Base-by-base conservation (phyloP, 2,888 invertebrate genomes). In the Orchesella flavescens region DNA sequence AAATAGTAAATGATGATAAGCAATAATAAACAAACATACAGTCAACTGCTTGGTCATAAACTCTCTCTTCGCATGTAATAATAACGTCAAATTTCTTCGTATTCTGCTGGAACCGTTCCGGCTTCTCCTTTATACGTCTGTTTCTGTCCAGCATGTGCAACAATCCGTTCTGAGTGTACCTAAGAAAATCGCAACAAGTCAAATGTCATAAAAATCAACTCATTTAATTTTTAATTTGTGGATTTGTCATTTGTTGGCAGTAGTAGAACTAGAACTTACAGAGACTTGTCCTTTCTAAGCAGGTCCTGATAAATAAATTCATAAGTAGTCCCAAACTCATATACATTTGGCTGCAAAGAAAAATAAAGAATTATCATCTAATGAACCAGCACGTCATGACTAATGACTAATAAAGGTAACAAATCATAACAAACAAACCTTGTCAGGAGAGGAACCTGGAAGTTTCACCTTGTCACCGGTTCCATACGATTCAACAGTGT, bases 81-180 rank as follows among this genome's bases (percentile, higher is more conserved):
- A 99, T 93, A 76, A 99, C 94, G 91, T 99, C 98, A 91, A 99
- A 99, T 89, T 94, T 94, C 86, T 98, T 97, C 86, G 92, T 92
- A 86, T 94, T 94, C 12, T 93, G 92, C 91, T 99, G 99, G 91
- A 99, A 99, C 88, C 95, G 93, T 91, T 99, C 98, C 1, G 99
- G 99, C 84, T 93, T 93, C 44, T 94, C 93, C 91, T 99, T 99
- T 87, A 99, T 97, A 89, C 99, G 93, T 86, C 97, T 92, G 91
- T 99, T 99, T 88, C 99, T 93, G 90, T 99, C 99, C 89, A 99
- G 91, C 96, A 99, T 99, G 90, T 99, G 97, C 76, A 99, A 92
- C 81, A 99, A 92, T 43, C 99, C 99, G 92, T 99, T 99, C 91
- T 99, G 98, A 61, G 98, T 99, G 89, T 99, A 98, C 90, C 94